Base-by-base conservation (phyloP, 2,888 invertebrate species). In the Hypercompe scribonia region DNA sequence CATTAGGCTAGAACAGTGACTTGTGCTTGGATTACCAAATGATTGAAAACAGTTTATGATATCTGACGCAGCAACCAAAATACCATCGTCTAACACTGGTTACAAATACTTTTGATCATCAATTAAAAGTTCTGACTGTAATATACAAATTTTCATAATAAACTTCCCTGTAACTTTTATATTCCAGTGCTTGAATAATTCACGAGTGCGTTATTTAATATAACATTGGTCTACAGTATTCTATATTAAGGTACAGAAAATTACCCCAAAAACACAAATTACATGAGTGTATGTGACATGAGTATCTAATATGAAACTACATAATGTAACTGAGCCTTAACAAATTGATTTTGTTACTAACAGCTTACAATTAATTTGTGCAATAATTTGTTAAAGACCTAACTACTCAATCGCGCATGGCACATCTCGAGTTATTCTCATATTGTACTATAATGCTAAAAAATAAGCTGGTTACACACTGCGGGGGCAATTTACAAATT, bases 351-450 rank as follows among this genome's bases (percentile, higher is more conserved):
- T 54, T 4, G 1, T 46, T 36, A n/a, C 74, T 78, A 87, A 84
- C 78, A 71, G 75, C 82, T 86, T 84, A 89, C 81, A 78, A 80
- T 83, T 88, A 87, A 81, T 90, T 92, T 92, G 92, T 92, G 93
- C 93, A 88, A 86, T 82, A 87, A 86, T 89, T 91, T 88, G 72
- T 88, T 91, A 90, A 86, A 88, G 78, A 77, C 87, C 92, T 92
- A 92, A 83, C 91, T 92, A 92, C 78, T 80, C 77, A 84, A 81
- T 77, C 74, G 77, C 79, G 64, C 82, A 92, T 91, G 92, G 91
- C 91, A 92, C 91, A 81, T 81, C 81, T 82, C 85, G 85, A 87
- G 84, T 84, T 81, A 86, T 84, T 78, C 81, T 80, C 82, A 83
- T 85, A 87, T 90, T 90, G 88, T 90, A 91, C 90, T 89, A 88